Conservation (phyloP, 2,797 vertebrate species). For the Tapirus indicus region DNA sequence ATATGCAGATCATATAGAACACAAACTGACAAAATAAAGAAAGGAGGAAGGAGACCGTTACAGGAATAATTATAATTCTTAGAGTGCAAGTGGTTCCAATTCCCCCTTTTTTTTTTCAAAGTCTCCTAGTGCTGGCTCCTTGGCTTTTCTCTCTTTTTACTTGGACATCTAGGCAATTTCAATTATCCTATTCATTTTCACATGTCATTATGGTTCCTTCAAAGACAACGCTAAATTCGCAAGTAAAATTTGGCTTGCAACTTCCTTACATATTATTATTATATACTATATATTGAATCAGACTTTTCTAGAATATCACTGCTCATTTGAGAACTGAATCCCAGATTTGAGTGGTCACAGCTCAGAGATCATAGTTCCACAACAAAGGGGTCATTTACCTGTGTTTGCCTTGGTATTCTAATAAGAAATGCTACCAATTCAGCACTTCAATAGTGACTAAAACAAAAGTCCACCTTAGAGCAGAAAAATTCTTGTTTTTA, state of each 20-base stretch:
- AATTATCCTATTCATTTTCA: neutral
- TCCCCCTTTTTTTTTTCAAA: neutral
- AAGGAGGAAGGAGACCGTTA: neutral
- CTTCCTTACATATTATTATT: neutral
- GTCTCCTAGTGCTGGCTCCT: neutral
- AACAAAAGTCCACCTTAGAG: neutral
- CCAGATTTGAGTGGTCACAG: neutral
- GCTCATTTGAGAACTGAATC: neutral
- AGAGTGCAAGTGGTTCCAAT: neutral
- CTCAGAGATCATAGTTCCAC: neutral
- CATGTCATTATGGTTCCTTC: neutral
- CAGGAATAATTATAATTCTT: neutral
- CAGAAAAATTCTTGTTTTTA: neutral
- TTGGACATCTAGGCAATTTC: neutral
- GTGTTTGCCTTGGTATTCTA: neutral
- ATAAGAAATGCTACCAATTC: neutral
- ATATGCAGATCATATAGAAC: neutral
- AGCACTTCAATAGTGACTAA: neutral
- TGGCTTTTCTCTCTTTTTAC: neutral
- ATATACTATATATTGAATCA: neutral
- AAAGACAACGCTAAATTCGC: neutral
- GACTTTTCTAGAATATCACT: neutral
- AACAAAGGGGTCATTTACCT: neutral
- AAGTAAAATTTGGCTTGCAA: neutral
- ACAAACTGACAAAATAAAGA: constrained; percentile 12